Conservation (phyloP, 2,888 invertebrate species). For the Hybos culiciformis region DNA sequence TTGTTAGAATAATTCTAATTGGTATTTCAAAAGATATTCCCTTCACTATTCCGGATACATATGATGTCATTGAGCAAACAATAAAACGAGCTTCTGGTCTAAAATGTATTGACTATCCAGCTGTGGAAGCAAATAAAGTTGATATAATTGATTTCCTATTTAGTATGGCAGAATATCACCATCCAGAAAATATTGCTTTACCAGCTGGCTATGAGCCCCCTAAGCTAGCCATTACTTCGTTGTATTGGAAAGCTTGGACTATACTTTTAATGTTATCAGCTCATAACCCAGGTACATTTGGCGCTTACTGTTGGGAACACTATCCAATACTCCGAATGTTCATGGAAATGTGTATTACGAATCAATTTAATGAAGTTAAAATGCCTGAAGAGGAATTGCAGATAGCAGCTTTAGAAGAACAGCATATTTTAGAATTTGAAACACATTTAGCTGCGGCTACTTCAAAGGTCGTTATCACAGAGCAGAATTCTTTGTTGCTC, state of each 20-base stretch:
- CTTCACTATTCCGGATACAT: constrained; percentile 64
- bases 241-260: constrained; percentile 92
- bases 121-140: constrained; percentile 60
- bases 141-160: constrained; percentile 83
- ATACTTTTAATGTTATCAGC: constrained; percentile 78
- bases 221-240: constrained; percentile 73
- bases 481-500: constrained; percentile 72
- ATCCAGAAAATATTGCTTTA: constrained; percentile 82
- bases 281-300: constrained; percentile 82
- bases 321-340: constrained; percentile 82
- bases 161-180: constrained; percentile 78
- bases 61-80: constrained; percentile 75
- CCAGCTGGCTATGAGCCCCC: constrained; percentile 74
- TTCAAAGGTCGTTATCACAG: constrained; percentile 77
- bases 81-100: constrained; percentile 72
- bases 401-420: constrained; percentile 55
- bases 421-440: constrained; percentile 77
- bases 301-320: constrained; percentile 72
- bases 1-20: constrained; percentile 68
- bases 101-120: constrained; percentile 54
- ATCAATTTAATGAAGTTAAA: constrained; percentile 44
- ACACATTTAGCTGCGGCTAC: constrained; percentile 82
- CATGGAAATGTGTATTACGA: constrained; percentile 95
- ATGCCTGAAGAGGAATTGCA: constrained; percentile 52
- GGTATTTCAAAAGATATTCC: constrained; percentile 63